Conservation (phyloP, 1,140 invertebrate species). For the Delia radicum region DNA sequence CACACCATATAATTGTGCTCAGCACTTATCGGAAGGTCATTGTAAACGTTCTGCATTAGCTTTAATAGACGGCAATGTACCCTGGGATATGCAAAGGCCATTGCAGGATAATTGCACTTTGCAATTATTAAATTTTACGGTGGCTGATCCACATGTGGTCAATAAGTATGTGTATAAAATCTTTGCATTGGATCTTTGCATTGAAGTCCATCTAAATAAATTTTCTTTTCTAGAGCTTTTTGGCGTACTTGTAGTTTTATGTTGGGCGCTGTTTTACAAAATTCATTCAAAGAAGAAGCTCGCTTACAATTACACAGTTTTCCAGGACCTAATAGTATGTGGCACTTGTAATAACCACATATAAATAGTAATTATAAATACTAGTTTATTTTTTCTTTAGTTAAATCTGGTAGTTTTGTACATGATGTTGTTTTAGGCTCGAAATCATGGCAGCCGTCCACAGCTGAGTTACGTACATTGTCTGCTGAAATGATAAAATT, state of each 20-base stretch:
- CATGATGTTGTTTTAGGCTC: conserved; percentile 80
- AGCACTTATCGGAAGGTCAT: conserved; percentile 77
- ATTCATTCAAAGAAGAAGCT: conserved; percentile 78
- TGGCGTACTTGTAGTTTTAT: conserved; percentile 91
- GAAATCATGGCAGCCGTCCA: conserved; percentile 73
- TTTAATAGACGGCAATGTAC: conserved; percentile 69
- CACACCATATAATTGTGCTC: conserved; percentile 89
- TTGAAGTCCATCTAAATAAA: too few relatives aligned
- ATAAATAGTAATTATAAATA: neutral
- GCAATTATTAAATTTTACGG: conserved; percentile 75
- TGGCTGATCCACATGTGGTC: conserved; percentile 66
- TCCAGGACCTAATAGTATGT: conserved; percentile 60
- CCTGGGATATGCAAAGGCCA: conserved; percentile 94
- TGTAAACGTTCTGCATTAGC: conserved; percentile 75
- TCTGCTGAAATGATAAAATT: conserved; percentile 75
- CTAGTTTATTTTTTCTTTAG: conserved; percentile 45
- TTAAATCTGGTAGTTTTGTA: conserved; percentile 86
- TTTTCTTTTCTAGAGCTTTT: conserved; percentile 64
- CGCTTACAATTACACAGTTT: conserved; percentile 81
- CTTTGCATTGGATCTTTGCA: too few relatives aligned
- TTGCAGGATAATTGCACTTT: conserved; percentile 77
- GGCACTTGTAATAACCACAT: too few relatives aligned
- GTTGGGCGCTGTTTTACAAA: conserved; percentile 74
- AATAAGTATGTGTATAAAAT: conserved; percentile 64
- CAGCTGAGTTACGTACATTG: conserved; percentile 75